A percentile compares a stretch with the other conserved stretches of the same genome.
phyloP scores from a whole-genome alignment of 2,797 vertebrate genomes.

The Pelodytes ibericus region DNA sequence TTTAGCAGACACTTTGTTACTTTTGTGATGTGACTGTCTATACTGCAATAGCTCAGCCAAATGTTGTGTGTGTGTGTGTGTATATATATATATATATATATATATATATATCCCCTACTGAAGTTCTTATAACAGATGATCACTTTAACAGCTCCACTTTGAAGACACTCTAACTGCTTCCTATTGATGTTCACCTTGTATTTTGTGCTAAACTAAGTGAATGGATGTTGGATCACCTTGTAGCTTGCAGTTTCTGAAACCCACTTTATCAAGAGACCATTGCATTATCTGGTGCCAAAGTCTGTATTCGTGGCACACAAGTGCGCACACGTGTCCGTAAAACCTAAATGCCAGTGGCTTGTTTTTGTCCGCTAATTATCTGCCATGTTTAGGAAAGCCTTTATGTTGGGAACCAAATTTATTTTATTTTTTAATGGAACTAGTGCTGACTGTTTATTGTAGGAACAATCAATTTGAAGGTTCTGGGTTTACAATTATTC shows the following conservation, averaged over 20 bases:
- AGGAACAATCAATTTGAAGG: constrained; percentile 29
- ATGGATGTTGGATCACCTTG: constrained; percentile 6
- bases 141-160: constrained; percentile 5
- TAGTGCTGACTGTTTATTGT: constrained; percentile 11
- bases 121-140: not conserved
- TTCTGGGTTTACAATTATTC: constrained; percentile 44
- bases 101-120: not conserved
- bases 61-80: no score
- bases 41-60: constrained; percentile 10
- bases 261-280: not conserved
- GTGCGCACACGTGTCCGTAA: constrained; percentile 15
- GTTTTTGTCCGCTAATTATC: not conserved
- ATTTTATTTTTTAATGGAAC: not conserved
- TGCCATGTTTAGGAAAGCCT: not conserved
- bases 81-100: no score
- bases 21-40: not conserved
- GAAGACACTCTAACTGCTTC: constrained; percentile 2
- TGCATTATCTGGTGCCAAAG: constrained; percentile 38
- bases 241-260: constrained; percentile 17
- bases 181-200: not conserved
- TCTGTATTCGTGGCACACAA: constrained; percentile 24
- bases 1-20: not conserved
- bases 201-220: constrained; percentile 22
- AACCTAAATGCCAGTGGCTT: constrained; percentile 2
- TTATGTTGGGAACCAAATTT: constrained; percentile 4